These are phyloP conservation scores for Tipula unca DNA, from an alignment of 2,888 invertebrate genomes.

Conservation along the genomic window DNA sequence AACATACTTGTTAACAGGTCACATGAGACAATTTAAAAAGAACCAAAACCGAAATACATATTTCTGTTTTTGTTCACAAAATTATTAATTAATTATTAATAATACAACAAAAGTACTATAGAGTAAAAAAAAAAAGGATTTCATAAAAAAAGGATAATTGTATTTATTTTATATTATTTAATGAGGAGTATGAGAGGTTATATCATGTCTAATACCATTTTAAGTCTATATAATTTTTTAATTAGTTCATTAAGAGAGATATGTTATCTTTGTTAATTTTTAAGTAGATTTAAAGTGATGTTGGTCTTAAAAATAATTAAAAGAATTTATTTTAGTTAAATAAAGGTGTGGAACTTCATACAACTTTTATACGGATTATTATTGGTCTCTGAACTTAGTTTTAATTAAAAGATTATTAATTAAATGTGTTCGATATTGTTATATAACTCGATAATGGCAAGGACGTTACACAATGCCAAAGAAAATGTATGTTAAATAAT, in stretches of 20 bases:
- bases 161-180: too few species aligned
- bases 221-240: background rate
- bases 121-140: background rate
- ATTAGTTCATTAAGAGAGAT: background rate
- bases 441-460: too few species aligned
- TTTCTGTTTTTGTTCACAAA: background rate
- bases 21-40: background rate
- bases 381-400: too few species aligned
- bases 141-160: background rate
- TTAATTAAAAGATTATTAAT: too few species aligned
- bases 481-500: too few species aligned
- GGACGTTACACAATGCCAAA: too few species aligned
- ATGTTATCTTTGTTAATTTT: background rate
- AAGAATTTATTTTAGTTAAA: background rate
- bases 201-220: background rate
- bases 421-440: too few species aligned
- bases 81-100: conserved; percentile 8
- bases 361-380: too few species aligned
- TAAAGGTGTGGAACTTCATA: too few species aligned
- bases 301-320: background rate
- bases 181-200: background rate
- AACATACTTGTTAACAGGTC: background rate
- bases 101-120: background rate
- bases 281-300: background rate
- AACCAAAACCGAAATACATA: background rate